Conservation (phyloP, 2,113 vertebrate species). For the Lipotes vexillifer region DNA sequence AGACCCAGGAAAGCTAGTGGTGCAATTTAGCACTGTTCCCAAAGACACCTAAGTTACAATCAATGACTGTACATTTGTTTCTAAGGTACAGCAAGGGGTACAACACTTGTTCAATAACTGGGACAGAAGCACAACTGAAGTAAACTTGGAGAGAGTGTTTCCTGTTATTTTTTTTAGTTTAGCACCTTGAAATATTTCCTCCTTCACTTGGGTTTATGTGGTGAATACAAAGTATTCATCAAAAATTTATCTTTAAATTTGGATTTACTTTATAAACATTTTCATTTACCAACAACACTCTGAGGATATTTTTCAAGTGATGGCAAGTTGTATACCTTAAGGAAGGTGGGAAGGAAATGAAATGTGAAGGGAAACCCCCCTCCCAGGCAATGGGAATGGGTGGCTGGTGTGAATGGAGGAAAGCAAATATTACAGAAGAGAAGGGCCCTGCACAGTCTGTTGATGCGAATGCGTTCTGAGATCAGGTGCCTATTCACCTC, state of each 20-base stretch:
- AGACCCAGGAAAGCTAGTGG: background rate
- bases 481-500: background rate
- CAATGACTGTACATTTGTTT: background rate
- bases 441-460: background rate
- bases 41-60: background rate
- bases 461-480: background rate
- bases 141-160: background rate
- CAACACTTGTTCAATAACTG: background rate
- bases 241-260: background rate
- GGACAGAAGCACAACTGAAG: background rate
- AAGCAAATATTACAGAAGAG: background rate
- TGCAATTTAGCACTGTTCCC: background rate
- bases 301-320: background rate
- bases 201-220: background rate
- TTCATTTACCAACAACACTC: background rate
- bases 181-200: background rate
- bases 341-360: background rate
- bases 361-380: background rate
- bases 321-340: background rate
- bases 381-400: background rate
- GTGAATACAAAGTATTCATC: background rate
- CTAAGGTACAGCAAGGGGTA: background rate
- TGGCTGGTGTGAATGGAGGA: no score
- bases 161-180: background rate
- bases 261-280: background rate